Conservation (phyloP, 2,113 vertebrate genomes). For the Progne subis region DNA sequence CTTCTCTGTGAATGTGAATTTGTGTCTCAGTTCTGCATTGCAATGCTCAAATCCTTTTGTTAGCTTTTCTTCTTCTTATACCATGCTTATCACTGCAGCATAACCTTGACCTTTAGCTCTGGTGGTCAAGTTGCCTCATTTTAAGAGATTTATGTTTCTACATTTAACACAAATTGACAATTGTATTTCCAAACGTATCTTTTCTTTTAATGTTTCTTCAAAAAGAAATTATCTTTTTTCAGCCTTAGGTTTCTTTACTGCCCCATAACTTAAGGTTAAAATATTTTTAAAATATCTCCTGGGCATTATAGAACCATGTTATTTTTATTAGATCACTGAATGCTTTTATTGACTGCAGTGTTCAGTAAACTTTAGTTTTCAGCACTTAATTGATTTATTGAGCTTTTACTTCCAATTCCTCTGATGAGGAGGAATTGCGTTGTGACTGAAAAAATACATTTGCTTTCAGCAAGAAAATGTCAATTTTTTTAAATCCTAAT, state of each 20-base stretch:
- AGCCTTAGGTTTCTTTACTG: slow-evolving; percentile 5
- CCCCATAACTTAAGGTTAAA: slow-evolving; percentile 24
- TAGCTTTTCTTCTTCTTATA: slow-evolving; percentile 53
- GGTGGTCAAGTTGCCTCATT: slow-evolving; percentile 51
- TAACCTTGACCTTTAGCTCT: slow-evolving; percentile 64
- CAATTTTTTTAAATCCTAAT: not conserved
- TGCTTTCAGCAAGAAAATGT: slow-evolving; percentile 45
- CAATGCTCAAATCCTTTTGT: slow-evolving; percentile 56
- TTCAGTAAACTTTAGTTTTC: slow-evolving; percentile 75
- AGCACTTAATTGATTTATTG: slow-evolving; percentile 78
- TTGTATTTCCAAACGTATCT: slow-evolving; percentile 29
- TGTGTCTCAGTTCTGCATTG: slow-evolving; percentile 36
- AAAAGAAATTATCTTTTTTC: slow-evolving; percentile 3
- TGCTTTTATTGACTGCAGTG: slow-evolving; percentile 68
- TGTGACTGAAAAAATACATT: slow-evolving; percentile 61
- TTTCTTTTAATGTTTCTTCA: slow-evolving; percentile 47
- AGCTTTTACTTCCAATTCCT: slow-evolving; percentile 69
- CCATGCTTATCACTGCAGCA: slow-evolving; percentile 42
- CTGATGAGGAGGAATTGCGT: slow-evolving; percentile 50
- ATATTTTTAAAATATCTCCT: slow-evolving; percentile 60
- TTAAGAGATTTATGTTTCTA: slow-evolving; percentile 28
- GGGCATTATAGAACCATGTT: slow-evolving; percentile 46
- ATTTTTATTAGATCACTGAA: slow-evolving; percentile 70
- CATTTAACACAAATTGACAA: slow-evolving; percentile 45
- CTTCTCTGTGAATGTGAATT: slow-evolving; percentile 61